phyloP scores from a whole-genome alignment of 2,797 vertebrate species.

The Sebastes miniatus region DNA sequence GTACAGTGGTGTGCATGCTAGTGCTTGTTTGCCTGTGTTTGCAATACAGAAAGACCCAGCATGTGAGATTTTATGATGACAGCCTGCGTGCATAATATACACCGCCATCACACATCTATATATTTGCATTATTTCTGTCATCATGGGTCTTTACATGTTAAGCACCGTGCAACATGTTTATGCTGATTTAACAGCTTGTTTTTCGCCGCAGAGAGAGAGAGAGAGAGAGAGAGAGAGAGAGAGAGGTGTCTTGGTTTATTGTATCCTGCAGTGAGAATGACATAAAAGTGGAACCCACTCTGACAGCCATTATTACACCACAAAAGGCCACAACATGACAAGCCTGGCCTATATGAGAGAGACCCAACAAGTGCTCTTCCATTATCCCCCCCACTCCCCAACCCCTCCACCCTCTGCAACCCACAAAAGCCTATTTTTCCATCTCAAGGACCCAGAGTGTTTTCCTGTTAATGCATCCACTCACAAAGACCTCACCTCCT shows the following conservation, averaged over 20 bases:
- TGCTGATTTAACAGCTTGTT: background rate
- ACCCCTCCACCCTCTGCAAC: background rate
- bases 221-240: background rate
- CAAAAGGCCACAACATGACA: constrained; percentile 47
- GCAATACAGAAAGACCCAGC: background rate
- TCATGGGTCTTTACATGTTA: background rate
- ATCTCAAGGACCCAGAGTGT: constrained; percentile 51
- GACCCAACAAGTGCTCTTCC: constrained; percentile 35
- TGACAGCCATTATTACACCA: constrained; percentile 34
- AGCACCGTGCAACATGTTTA: background rate
- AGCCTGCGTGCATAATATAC: background rate
- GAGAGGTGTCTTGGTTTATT: background rate
- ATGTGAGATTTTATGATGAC: background rate
- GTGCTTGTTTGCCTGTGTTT: background rate
- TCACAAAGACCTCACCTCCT: constrained; percentile 36
- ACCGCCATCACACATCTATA: background rate
- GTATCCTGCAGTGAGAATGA: constrained; percentile 27
- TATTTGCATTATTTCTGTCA: constrained; percentile 2
- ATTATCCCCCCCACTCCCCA: constrained; percentile 12
- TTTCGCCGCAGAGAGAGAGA: background rate
- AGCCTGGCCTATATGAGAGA: constrained; percentile 1
- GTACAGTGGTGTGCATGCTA: background rate
- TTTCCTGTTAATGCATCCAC: constrained; percentile 52
- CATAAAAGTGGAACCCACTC: constrained; percentile 44
- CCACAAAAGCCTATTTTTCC: constrained; percentile 42